Evolutionary conservation across 1,140 invertebrate species (phyloP).

Genomic region (Cyclargus thomasi): DNA sequence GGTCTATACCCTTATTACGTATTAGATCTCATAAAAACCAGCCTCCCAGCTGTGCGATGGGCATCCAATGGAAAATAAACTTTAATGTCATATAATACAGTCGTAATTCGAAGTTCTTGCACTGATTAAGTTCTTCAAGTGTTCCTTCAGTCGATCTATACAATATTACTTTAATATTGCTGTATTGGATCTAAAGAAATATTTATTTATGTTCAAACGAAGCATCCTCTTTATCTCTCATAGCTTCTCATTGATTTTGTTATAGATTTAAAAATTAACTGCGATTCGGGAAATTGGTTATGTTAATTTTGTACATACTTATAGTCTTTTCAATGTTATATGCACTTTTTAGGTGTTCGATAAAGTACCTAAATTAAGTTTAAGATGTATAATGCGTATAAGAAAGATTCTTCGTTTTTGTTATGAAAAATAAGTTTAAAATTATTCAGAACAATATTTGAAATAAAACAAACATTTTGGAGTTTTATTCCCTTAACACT

Average conservation of each 20-base stretch:
- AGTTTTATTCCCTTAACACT: too few species aligned
- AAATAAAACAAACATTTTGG: too few species aligned
- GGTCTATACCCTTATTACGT: conserved; percentile 32
- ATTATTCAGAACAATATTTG: too few species aligned
- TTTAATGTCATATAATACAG: background rate
- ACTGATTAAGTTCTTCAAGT: conserved; percentile 15
- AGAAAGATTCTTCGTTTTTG: too few species aligned
- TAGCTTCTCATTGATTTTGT: background rate
- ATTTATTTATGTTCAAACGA: conserved; percentile 15
- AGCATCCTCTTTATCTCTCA: background rate
- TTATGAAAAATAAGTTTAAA: too few species aligned
- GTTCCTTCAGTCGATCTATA: conserved; percentile 13
- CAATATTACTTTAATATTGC: conserved; percentile 11
- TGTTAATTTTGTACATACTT: background rate
- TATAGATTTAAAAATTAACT: background rate
- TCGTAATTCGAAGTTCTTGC: background rate
- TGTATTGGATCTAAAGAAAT: conserved; percentile 14
- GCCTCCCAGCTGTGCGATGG: conserved; percentile 24
- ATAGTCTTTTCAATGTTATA: background rate
- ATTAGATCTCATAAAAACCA: conserved; percentile 28
- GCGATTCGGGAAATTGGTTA: background rate
- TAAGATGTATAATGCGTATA: too few species aligned
- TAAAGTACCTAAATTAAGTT: too few species aligned
- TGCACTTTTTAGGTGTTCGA: too few species aligned
- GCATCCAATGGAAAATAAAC: background rate